phyloP scores from a whole-genome alignment of 2,113 vertebrate species.

The Cepphus grylle region DNA sequence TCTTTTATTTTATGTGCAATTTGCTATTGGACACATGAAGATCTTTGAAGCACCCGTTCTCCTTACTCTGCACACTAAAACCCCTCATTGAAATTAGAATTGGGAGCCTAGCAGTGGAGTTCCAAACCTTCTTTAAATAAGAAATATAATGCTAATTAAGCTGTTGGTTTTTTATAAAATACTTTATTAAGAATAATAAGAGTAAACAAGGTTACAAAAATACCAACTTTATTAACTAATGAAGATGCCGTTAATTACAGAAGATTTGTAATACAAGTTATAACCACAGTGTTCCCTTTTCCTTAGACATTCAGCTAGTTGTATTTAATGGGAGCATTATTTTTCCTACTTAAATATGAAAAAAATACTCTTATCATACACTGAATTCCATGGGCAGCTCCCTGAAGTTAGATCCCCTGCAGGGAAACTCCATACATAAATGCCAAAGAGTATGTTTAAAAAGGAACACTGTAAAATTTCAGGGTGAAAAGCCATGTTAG shows the following conservation, averaged over 20 bases:
- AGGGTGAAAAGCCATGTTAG: constrained; percentile 16
- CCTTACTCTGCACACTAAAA: not conserved
- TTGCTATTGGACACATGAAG: not conserved
- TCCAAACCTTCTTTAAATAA: not conserved
- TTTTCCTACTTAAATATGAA: constrained; percentile 61
- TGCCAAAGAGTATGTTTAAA: constrained; percentile 27
- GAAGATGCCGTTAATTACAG: constrained; percentile 72
- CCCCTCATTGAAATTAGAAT: not conserved
- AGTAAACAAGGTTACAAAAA: constrained; percentile 82
- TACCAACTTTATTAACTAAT: constrained; percentile 72
- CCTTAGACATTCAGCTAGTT: constrained; percentile 40
- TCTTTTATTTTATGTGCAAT: not conserved
- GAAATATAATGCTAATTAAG: constrained; percentile 29
- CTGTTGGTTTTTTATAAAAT: constrained; percentile 70
- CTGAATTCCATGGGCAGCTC: constrained; percentile 55
- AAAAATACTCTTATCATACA: constrained; percentile 53
- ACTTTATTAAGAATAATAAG: constrained; percentile 79
- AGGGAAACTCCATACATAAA: constrained; percentile 39
- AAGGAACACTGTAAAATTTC: constrained; percentile 59
- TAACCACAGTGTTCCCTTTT: constrained; percentile 71
- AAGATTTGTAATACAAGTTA: constrained; percentile 69
- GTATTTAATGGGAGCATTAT: constrained; percentile 48
- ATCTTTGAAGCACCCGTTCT: not conserved
- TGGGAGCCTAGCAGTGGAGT: not conserved
- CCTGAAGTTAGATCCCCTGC: constrained; percentile 14